Base-by-base conservation (phyloP, 2,113 vertebrate genomes). In the Channa maculata region DNA sequence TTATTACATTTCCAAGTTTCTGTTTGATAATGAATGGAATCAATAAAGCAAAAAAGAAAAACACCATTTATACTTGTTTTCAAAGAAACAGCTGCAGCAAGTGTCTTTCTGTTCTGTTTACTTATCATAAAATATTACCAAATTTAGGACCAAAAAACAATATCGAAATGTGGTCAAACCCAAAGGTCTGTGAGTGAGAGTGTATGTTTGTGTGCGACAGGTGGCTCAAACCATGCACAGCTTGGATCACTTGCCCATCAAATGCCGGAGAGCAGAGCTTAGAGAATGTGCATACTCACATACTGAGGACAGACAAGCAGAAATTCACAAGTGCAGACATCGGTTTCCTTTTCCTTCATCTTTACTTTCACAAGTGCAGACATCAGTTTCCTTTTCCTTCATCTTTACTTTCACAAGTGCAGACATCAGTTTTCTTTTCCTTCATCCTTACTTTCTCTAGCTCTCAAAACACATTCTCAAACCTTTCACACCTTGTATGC, bases 181-280 rank as follows among this genome's bases (percentile, higher is more conserved):
- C 36, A 15, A 45, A 57, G 48, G 64, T 10, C 61, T 24, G 24
- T 24, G 11, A 13, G 8, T 69, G 14, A 15, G 44, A 57, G 39
- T 36, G 10, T 41, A 71, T 34, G 65, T 24, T 69, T 14, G 64
- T 9, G 79, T 75, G n/a, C 11, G 37, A 75, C 84, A 88, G 86
- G 82, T 80, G 88, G 90, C 68, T 89, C 63, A 57, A 75, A 72
- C 79, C 69, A 69, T 65, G 74, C 77, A 67, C 61, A 62, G 65
- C 71, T 71, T 10, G 55, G 73, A 74, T 82, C 86, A 73, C 69
- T 83, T 79, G 69, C 69, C 80, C 68, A 83, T 85, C 75, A 78
- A 75, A 89, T 57, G 63, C 64, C 77, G 80, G 78, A 78, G 80
- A 79, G 82, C 66, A 83, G 58, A 88, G 62, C 76, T 75, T 72